Evolutionary conservation across 2,888 invertebrate species (phyloP), one percentile per base, ranked within the genome.

Genomic region (Cheilosia urbana): DNA sequence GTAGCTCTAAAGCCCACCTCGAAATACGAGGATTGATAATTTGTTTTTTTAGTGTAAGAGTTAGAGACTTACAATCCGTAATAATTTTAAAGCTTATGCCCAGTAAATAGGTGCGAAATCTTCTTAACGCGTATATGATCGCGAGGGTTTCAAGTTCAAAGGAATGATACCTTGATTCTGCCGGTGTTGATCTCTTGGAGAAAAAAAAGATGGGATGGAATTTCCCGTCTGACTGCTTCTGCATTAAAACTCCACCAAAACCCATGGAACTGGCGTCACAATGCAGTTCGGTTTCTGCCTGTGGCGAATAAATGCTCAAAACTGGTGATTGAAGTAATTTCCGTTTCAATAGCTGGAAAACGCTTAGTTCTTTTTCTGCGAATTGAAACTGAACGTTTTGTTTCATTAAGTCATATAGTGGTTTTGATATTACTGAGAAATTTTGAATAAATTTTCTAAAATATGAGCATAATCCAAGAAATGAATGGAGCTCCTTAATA

Each of bases 181-280:
- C 30, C 9, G 30, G 5, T 30, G 30, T 30, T 30, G 30, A 30
- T 9, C 30, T 30, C 9, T 30, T 30, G 30, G 30, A 9, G 7
- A 30, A 90, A 71, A 90, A 90, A 60, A 88, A 89, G 9, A 90
- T 88, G 0, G 90, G 90, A 30, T 89, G 88, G 1, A 88, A 71
- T 9, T 79, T 71, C 0, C 63, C 69, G 69, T 88, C 88, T n/a
- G 88, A 87, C 55, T 58, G 62, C 37, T 73, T 73, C 71, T 89
- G 88, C 49, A 90, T 27, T 11, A 90, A 55, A 6, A 90, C 88
- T 6, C 88, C 89, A 19, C 89, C 90, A 51, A 88, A 77, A 0
- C 90, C 90, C 0, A 87, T 11, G 6, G 77, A 37, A 63, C 88
- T 89, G 2, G 89, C 89, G 73, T 90, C 90, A 1, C 89, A 89